These are phyloP conservation scores for Cheirogaleus medius DNA, from an alignment of 2,113 vertebrate species.

Conservation along the genomic window DNA sequence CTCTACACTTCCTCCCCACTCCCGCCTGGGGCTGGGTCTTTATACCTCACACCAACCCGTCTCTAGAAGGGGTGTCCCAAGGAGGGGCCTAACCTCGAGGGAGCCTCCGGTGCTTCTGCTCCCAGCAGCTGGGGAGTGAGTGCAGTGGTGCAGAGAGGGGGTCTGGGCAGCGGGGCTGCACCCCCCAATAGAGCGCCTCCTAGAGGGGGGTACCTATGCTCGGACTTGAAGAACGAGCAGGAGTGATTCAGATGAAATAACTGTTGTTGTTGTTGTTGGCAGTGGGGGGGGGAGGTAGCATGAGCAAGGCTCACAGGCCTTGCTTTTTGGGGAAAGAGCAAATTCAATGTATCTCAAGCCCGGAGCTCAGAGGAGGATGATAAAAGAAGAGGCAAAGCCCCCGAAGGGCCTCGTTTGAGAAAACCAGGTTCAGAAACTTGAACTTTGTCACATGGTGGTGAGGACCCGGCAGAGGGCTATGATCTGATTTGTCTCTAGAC, in stretches of 20 bases:
- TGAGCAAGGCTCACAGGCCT: neutral
- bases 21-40: neutral
- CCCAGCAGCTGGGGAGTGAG: neutral
- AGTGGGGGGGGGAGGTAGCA: no score
- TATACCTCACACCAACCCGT: neutral
- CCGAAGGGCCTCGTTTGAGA: neutral
- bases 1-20: no score
- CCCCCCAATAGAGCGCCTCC: neutral
- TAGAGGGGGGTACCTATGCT: accelerated
- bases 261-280: neutral
- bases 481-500: neutral
- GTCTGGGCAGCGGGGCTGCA: neutral
- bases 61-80: no score
- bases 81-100: neutral
- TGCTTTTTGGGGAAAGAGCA: neutral
- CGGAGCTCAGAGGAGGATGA: neutral
- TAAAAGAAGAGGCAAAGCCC: neutral
- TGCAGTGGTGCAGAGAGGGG: neutral
- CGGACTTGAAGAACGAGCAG: neutral
- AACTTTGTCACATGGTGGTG: neutral
- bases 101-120: neutral
- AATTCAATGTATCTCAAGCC: neutral
- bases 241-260: neutral
- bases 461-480: neutral
- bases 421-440: neutral